Percentiles rank a stretch among this genome's conserved stretches.
These are phyloP conservation scores for Heterocephalus glaber DNA, from an alignment of 2,113 vertebrate species.

Conservation along the genomic window DNA sequence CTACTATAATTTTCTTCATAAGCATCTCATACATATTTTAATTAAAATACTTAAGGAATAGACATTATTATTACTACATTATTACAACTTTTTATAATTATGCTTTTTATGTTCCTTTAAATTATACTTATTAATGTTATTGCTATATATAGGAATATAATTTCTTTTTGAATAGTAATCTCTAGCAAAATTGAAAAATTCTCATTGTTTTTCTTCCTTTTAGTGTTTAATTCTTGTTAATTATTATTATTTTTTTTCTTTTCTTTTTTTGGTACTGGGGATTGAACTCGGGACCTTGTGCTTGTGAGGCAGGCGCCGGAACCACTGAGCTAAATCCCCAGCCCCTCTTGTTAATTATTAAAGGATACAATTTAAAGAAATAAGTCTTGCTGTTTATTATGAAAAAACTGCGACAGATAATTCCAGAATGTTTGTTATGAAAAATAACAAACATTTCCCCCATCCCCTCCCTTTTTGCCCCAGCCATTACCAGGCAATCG, in stretches of 20 bases:
- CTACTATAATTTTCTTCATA: neutral
- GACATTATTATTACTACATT: neutral
- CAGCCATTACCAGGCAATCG: neutral
- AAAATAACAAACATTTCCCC: neutral
- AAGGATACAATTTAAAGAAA: slow-evolving; percentile 6
- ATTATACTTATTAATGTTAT: neutral
- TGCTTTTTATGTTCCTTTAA: neutral
- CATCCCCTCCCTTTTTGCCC: neutral
- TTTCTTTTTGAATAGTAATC: neutral
- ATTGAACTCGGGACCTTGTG: too few relatives aligned
- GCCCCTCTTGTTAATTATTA: too few relatives aligned
- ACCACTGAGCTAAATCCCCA: too few relatives aligned
- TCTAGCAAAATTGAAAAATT: slow-evolving; percentile 19
- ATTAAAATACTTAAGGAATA: neutral
- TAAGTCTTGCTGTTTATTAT: neutral
- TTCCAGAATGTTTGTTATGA: neutral
- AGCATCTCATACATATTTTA: neutral
- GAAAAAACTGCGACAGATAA: neutral
- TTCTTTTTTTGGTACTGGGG: too few relatives aligned
- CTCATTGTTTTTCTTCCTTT: neutral
- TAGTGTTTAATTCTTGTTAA: neutral
- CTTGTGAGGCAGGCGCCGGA: too few relatives aligned
- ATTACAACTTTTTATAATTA: neutral
- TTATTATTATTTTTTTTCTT: too few relatives aligned
- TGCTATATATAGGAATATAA: neutral